phyloP scores from a whole-genome alignment of 2,797 vertebrate species.

The Allobates femoralis region DNA sequence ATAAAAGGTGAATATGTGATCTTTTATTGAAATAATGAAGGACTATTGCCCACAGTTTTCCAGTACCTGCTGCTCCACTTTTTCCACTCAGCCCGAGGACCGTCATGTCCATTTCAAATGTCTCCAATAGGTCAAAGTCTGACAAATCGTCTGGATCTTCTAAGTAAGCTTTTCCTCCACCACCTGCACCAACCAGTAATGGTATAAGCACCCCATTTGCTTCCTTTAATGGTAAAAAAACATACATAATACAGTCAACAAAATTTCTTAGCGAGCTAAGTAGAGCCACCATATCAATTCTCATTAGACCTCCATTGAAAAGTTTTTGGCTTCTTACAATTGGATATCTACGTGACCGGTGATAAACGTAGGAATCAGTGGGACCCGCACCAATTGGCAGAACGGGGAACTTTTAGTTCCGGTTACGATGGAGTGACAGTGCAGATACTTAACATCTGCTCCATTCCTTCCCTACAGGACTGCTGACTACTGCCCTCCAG shows the following conservation, averaged over 20 bases:
- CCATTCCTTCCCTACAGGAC: too few species aligned
- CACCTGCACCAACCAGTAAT: slow-evolving; percentile 88
- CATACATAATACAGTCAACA: neutral
- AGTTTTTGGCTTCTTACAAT: too few species aligned
- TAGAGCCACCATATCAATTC: neutral
- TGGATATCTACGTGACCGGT: too few species aligned
- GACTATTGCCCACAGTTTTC: neutral
- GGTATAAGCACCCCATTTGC: slow-evolving; percentile 78
- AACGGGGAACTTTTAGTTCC: too few species aligned
- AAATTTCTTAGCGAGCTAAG: neutral
- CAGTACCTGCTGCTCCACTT: slow-evolving; percentile 84
- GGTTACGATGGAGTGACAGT: too few species aligned
- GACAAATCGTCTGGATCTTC: slow-evolving; percentile 78
- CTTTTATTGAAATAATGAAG: neutral
- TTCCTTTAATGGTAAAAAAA: slow-evolving; percentile 61
- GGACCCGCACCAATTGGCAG: too few species aligned
- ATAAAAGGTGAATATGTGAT: neutral
- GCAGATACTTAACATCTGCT: too few species aligned
- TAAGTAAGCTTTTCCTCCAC: slow-evolving; percentile 89
- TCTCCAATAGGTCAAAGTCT: slow-evolving; percentile 77
- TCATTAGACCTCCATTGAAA: neutral
- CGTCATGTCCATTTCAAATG: slow-evolving; percentile 83
- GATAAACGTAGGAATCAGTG: too few species aligned
- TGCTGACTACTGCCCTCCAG: too few species aligned
- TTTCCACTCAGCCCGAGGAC: slow-evolving; percentile 79